Percentiles rank a stretch among this genome's conserved stretches.
Conservation (phyloP, 2,113 vertebrate species). For the Tetraodon nigroviridis region DNA sequence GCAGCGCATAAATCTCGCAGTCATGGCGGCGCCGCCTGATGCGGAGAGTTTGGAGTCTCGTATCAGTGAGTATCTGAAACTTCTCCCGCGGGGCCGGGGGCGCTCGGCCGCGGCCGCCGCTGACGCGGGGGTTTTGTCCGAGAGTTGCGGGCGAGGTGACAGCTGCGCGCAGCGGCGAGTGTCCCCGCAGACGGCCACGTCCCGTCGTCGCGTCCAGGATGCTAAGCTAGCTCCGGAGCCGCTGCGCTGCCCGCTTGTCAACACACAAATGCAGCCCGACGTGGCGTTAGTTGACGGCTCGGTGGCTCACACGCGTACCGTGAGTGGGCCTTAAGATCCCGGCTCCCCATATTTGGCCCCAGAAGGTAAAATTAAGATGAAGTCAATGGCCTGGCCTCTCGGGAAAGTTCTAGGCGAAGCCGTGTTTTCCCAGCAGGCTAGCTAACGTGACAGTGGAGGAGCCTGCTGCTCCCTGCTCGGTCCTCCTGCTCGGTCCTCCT, state of each 20-base stretch:
- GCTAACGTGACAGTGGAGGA: constrained; percentile 32
- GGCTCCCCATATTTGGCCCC: not conserved
- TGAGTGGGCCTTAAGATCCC: too few species aligned
- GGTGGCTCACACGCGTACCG: not conserved
- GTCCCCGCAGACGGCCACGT: not conserved
- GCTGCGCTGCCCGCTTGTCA: constrained; percentile 59
- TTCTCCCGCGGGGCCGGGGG: not conserved
- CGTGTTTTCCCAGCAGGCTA: constrained; percentile 23
- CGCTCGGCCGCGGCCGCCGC: not conserved
- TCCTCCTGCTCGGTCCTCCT: too few species aligned
- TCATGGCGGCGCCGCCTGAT: constrained; percentile 85
- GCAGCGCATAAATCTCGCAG: constrained; percentile 66
- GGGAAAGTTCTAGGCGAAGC: constrained; percentile 36
- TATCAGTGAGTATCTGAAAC: constrained; percentile 88
- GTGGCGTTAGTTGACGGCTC: constrained; percentile 13
- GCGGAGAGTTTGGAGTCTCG: constrained; percentile 89
- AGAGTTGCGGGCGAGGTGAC: not conserved
- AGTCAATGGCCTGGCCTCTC: not conserved
- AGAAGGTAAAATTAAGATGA: not conserved
- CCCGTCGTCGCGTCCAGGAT: constrained; percentile 31
- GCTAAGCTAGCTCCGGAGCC: constrained; percentile 58
- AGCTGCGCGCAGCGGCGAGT: not conserved
- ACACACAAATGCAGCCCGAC: constrained; percentile 26
- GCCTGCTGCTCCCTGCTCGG: not conserved
- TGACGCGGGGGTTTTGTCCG: too few species aligned